These are phyloP conservation scores for Lepilemur ruficaudatus DNA, from an alignment of 2,797 vertebrate species.

Conservation along the genomic window DNA sequence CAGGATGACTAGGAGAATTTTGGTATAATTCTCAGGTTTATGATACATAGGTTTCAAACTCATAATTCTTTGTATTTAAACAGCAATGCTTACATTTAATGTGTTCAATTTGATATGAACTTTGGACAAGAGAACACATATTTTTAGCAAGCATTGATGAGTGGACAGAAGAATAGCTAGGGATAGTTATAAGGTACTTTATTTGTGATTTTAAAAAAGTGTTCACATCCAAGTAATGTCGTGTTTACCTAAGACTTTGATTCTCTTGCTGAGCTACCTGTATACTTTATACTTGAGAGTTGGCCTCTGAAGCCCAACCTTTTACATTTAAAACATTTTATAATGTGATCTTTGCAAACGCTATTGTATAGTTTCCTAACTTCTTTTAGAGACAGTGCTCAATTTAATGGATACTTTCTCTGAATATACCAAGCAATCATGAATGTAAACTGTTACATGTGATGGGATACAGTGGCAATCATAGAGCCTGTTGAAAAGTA, in stretches of 20 bases:
- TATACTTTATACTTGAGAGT: background rate
- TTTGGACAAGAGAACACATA: background rate
- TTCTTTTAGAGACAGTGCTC: background rate
- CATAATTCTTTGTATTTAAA: background rate
- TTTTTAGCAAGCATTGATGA: background rate
- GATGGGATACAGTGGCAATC: background rate
- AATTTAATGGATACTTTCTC: background rate
- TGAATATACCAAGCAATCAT: background rate
- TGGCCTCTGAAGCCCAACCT: background rate
- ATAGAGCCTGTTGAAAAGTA: background rate
- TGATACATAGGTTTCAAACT: background rate
- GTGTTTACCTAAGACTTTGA: background rate
- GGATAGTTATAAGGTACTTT: background rate
- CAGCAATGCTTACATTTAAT: background rate
- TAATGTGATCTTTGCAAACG: constrained; percentile 12
- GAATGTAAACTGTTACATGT: background rate
- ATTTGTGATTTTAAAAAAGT: background rate
- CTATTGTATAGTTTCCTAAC: background rate
- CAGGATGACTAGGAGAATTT: background rate
- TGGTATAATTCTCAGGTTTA: background rate
- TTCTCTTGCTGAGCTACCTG: background rate
- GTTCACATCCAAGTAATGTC: background rate
- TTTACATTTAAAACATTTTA: constrained; percentile 13
- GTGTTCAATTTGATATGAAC: background rate
- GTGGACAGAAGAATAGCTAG: background rate